A percentile compares a stretch with the other conserved stretches of the same genome.
Evolutionary conservation across 2,888 invertebrate genomes (phyloP).

Genomic region (Hydroisotoma schaefferi): DNA sequence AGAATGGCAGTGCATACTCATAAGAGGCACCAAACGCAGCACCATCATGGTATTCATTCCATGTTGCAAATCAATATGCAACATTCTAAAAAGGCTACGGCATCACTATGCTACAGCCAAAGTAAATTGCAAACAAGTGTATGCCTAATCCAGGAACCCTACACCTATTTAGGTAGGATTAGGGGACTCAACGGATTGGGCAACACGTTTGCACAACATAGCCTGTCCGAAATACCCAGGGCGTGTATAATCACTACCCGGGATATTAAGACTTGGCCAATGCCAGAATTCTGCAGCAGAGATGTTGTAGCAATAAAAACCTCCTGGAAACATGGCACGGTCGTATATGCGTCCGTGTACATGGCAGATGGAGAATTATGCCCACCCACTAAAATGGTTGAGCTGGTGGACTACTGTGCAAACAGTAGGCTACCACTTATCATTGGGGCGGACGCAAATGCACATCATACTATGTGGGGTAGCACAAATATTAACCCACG

Average conservation of each 20-base stretch:
- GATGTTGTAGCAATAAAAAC: constrained; percentile 1
- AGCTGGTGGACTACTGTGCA: constrained; percentile 1
- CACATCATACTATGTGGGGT: no score
- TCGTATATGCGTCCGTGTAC: constrained; percentile 6
- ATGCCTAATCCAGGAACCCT: constrained; percentile 5
- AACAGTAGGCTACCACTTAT: constrained; percentile 1
- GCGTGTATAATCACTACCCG: background rate
- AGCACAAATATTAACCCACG: no score
- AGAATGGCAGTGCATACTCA: no score
- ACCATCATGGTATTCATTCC: background rate
- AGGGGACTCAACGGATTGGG: background rate
- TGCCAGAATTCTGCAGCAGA: constrained; percentile 1
- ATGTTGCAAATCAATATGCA: constrained; percentile 4
- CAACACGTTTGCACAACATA: background rate
- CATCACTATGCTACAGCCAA: background rate
- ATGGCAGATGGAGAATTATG: background rate
- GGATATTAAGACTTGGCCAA: background rate
- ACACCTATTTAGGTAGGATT: background rate
- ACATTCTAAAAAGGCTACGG: background rate
- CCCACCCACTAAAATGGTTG: background rate
- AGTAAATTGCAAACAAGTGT: background rate
- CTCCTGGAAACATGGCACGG: background rate
- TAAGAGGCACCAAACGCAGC: no score
- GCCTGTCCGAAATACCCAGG: background rate
- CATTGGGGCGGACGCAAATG: no score